Base-by-base conservation (phyloP, 2,888 invertebrate species). In the Epistrophe eligans region DNA sequence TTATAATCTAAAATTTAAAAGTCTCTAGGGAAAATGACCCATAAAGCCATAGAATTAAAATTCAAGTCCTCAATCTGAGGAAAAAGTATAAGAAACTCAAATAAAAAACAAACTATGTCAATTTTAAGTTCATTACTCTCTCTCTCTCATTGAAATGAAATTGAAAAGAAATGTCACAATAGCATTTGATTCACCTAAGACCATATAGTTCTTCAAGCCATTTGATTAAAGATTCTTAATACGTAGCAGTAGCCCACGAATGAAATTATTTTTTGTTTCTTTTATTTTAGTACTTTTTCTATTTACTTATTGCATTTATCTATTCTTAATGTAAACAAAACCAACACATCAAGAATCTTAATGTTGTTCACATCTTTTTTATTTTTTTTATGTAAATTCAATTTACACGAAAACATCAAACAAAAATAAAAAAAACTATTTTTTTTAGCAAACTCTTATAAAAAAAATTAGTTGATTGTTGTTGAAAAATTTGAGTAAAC, bases 171-270 rank as follows among this genome's bases (percentile, higher is more conserved):
- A 43, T 43, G 35, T 15, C 15, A 43, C 15, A 24, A 43, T 43
- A 15, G 15, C 43, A 7, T 5, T 43, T 50, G 4, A 11, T 19
- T 50, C 19, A 11, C 5, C 19, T 50, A 7, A 50, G 19, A 19
- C 50, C 11, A 19, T 48, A 48, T 10, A 17, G 5, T 5, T 24
- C 13, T 13, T 52, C 8, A 8, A 28, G 2, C 3, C 0, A 24
- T 52, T 52, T 52, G 28, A 52, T 52, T 52, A 45, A 52, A 52
- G 7, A 52, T 52, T 52, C 52, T 52, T 15, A 52, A 28, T 28
- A 24, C 52, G 52, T 52, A 52, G 24, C 24, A 15, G 3, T 24
- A 15, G 24, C 4, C 3, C 15, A 15, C 24, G 13, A 3, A 19
- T 19, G 19, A 19, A 50, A 50, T 11, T 10, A 10, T 17, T n/a